Conservation (phyloP, 2,113 vertebrate genomes). For the Euleptes europaea region DNA sequence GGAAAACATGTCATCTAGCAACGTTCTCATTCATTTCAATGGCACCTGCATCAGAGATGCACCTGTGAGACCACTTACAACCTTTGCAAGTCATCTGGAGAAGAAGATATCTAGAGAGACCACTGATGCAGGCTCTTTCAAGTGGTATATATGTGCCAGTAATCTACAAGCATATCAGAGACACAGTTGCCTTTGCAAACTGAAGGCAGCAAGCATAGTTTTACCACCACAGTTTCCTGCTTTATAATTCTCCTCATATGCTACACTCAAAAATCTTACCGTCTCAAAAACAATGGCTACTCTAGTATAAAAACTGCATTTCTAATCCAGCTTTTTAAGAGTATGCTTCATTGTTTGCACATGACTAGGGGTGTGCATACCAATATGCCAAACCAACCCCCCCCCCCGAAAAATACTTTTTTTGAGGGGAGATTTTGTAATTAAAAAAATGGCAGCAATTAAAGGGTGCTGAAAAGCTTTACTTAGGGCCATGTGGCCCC, state of each 20-base stretch:
- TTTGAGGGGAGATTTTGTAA: no score
- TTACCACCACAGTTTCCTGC: conserved; percentile 71
- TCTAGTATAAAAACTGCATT: background rate
- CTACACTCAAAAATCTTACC: conserved; percentile 51
- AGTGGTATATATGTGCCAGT: conserved; percentile 5
- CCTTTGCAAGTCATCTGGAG: background rate
- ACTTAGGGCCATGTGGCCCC: no score
- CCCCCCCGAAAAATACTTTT: no score
- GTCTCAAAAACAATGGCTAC: conserved; percentile 10
- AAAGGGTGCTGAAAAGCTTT: no score
- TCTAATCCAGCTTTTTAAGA: background rate
- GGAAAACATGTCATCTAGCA: background rate
- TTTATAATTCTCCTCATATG: conserved; percentile 48
- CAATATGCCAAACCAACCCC: no score
- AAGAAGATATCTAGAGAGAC: background rate
- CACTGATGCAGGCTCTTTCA: background rate
- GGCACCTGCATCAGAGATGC: background rate
- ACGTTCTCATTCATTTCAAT: background rate
- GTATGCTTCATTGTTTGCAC: background rate
- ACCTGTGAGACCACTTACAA: background rate
- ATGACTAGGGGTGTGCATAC: no score
- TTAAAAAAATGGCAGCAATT: no score
- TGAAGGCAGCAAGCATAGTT: conserved; percentile 48
- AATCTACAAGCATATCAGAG: conserved; percentile 13
- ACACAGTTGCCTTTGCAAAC: background rate